Percentiles rank a stretch among this genome's conserved stretches.
Evolutionary conservation across 2,888 invertebrate species (phyloP).

Genomic region (Drosophila monieri): DNA sequence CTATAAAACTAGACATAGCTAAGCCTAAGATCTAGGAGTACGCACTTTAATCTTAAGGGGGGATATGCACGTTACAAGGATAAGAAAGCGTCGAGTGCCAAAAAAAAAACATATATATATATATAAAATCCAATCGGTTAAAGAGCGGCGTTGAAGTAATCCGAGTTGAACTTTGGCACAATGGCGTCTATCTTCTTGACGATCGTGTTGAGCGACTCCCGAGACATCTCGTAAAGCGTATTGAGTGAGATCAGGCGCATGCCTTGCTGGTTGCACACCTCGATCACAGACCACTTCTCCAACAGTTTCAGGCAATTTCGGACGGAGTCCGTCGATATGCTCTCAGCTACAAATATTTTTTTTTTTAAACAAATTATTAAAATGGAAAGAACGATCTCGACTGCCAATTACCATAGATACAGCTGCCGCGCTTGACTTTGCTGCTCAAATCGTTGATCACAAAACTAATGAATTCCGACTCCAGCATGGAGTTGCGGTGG

Average conservation of each 20-base stretch:
- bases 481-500: constrained; percentile 85
- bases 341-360: constrained; percentile 88
- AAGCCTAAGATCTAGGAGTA: constrained; percentile 60
- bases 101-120: constrained; percentile 17
- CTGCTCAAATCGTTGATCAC: constrained; percentile 88
- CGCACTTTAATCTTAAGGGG: constrained; percentile 55
- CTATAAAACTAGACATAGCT: constrained; percentile 58
- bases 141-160: constrained; percentile 43
- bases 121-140: constrained; percentile 19
- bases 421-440: constrained; percentile 86
- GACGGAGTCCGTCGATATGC: constrained; percentile 93
- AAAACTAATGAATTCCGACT: constrained; percentile 88
- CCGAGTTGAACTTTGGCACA: constrained; percentile 76
- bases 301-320: constrained; percentile 93
- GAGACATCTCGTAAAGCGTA: constrained; percentile 83
- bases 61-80: constrained; percentile 39
- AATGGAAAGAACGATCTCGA: neutral
- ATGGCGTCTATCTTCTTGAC: constrained; percentile 80
- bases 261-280: constrained; percentile 84
- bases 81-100: constrained; percentile 22
- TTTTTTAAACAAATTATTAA: neutral
- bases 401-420: constrained; percentile 86
- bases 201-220: constrained; percentile 79
- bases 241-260: constrained; percentile 84
- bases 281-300: constrained; percentile 92